phyloP scores from a whole-genome alignment of 2,113 vertebrate species.

The Typhlomys cinereus region DNA sequence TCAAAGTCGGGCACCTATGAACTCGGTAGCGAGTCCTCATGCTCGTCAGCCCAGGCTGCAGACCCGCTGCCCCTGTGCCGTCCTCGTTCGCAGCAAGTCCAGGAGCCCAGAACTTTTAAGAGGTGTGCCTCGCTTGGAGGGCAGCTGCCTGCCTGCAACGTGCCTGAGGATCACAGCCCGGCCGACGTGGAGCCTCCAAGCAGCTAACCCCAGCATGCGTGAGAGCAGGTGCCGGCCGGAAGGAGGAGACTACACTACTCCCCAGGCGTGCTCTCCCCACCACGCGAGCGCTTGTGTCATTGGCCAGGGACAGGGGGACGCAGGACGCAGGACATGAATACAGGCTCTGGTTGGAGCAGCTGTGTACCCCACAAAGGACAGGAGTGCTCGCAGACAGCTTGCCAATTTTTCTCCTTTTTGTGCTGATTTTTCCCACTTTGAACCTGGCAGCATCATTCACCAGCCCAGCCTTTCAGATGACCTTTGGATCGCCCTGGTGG shows the following conservation, averaged over 20 bases:
- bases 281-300: rapidly evolving
- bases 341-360: too few relatives aligned
- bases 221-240: not conserved
- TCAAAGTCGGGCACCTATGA: not conserved
- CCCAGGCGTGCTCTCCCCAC: rapidly evolving
- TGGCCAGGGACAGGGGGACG: rapidly evolving
- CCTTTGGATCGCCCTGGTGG: rapidly evolving
- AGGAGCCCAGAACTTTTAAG: rapidly evolving
- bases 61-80: rapidly evolving
- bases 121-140: rapidly evolving
- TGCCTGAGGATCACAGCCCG: rapidly evolving
- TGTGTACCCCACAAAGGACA: not conserved
- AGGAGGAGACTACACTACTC: rapidly evolving
- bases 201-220: rapidly evolving
- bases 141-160: rapidly evolving
- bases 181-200: not conserved
- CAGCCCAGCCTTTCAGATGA: not conserved
- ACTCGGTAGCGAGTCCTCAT: rapidly evolving
- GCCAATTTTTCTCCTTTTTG: not conserved
- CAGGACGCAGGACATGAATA: rapidly evolving
- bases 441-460: rapidly evolving
- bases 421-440: not conserved
- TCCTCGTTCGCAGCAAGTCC: rapidly evolving
- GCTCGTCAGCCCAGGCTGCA: rapidly evolving
- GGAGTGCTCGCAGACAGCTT: rapidly evolving